Evolutionary conservation across 2,888 invertebrate genomes (phyloP).

Genomic region (Zele albiditarsus): DNA sequence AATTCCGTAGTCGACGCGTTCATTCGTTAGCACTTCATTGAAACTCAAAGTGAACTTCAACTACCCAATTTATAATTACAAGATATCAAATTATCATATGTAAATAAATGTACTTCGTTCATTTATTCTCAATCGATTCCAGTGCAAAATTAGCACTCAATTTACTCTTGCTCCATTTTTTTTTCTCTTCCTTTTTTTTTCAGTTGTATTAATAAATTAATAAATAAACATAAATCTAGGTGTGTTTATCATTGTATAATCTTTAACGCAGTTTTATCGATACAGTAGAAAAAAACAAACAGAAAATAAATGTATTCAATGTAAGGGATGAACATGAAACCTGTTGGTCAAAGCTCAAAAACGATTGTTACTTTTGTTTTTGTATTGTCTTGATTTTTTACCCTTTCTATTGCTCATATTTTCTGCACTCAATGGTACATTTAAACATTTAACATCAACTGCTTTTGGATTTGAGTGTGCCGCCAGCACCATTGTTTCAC

Average conservation of each 20-base stretch:
- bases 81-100: conserved; percentile 15
- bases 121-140: not conserved
- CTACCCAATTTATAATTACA: not conserved
- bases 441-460: conserved; percentile 58
- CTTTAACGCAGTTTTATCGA: not conserved
- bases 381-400: too few relatives aligned
- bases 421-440: not conserved
- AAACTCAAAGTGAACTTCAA: not conserved
- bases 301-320: conserved; percentile 35
- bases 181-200: not conserved
- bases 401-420: not conserved
- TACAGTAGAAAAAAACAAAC: conserved; percentile 14
- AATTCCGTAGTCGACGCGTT: not conserved
- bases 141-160: not conserved
- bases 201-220: conserved; percentile 26
- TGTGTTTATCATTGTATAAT: conserved; percentile 35
- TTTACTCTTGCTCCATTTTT: not conserved
- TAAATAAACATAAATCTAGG: conserved; percentile 19
- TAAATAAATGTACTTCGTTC: conserved; percentile 26
- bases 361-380: not conserved
- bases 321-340: not conserved
- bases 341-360: not conserved
- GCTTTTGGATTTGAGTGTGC: conserved; percentile 61
- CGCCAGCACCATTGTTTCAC: conserved; percentile 55
- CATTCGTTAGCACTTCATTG: not conserved